Evolutionary conservation across 2,888 invertebrate species (phyloP).

Genomic region (Hypolimnas misippus): DNA sequence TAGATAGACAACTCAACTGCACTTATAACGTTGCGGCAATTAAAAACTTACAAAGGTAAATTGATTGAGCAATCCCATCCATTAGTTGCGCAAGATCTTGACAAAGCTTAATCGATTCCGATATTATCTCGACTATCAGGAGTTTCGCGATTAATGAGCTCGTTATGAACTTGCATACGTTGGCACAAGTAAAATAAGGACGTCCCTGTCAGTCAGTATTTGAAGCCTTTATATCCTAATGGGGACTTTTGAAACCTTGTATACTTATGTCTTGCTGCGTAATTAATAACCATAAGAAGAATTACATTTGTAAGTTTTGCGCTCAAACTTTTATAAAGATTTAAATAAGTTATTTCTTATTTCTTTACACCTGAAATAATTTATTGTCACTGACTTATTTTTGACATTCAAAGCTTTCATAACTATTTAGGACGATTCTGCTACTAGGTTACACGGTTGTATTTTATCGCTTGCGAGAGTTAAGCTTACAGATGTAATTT

Average conservation of each 20-base stretch:
- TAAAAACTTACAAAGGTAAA: constrained; percentile 51
- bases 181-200: constrained; percentile 40
- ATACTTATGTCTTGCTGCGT: not conserved
- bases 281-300: not conserved
- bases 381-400: too few relatives aligned
- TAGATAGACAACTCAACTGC: not conserved
- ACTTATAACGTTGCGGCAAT: constrained; percentile 37
- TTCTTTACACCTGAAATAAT: too few relatives aligned
- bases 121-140: constrained; percentile 46
- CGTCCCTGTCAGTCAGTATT: constrained; percentile 13
- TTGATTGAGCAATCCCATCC: constrained; percentile 40
- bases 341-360: too few relatives aligned
- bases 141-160: constrained; percentile 67
- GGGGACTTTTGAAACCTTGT: not conserved
- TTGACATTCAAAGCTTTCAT: too few relatives aligned
- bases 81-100: constrained; percentile 36
- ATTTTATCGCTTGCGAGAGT: too few relatives aligned
- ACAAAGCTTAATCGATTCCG: constrained; percentile 45
- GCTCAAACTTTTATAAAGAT: too few relatives aligned
- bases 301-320: too few relatives aligned
- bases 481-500: too few relatives aligned
- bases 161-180: constrained; percentile 70
- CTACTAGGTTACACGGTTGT: too few relatives aligned
- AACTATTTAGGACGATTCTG: too few relatives aligned
- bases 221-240: not conserved